phyloP scores from a whole-genome alignment of 1,140 invertebrate species.

The Radopholus similis region DNA sequence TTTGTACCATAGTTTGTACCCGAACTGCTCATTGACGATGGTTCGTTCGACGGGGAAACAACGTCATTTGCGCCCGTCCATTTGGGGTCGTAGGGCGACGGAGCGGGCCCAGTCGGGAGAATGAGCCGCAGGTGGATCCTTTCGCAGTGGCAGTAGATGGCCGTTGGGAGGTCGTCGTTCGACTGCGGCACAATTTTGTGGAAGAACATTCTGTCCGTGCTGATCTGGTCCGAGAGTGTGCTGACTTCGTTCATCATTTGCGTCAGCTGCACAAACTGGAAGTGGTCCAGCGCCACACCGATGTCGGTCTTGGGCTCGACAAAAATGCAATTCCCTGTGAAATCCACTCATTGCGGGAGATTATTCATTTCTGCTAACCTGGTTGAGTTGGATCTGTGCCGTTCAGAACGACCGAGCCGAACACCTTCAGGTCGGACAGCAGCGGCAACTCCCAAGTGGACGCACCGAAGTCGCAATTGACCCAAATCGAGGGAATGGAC shows the following conservation, averaged over 20 bases:
- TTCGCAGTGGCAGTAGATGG: slow-evolving; percentile 15
- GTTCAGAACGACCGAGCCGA: slow-evolving; percentile 7
- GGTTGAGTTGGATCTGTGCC: neutral
- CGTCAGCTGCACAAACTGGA: slow-evolving; percentile 28
- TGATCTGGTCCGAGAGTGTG: slow-evolving; percentile 22
- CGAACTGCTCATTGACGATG: neutral
- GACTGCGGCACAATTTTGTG: slow-evolving; percentile 3
- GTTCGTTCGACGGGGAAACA: neutral
- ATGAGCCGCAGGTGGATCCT: slow-evolving; percentile 26
- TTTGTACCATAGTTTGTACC: neutral
- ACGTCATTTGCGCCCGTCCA: neutral
- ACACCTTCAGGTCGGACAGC: slow-evolving; percentile 18
- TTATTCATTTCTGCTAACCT: neutral
- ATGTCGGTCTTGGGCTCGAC: slow-evolving; percentile 18
- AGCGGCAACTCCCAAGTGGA: slow-evolving; percentile 12
- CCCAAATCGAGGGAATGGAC: slow-evolving; percentile 21
- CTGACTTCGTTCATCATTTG: slow-evolving; percentile 11
- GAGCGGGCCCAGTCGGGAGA: slow-evolving; percentile 15
- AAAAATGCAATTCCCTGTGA: slow-evolving; percentile 7
- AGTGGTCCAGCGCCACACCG: slow-evolving; percentile 20
- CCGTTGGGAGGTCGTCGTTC: neutral
- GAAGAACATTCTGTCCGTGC: slow-evolving; percentile 18
- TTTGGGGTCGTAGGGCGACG: slow-evolving; percentile 25
- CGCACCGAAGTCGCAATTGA: slow-evolving; percentile 27
- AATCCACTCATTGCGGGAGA: neutral